Base-by-base conservation (phyloP, 1,140 invertebrate genomes). In the Scaptomyza pallida region DNA sequence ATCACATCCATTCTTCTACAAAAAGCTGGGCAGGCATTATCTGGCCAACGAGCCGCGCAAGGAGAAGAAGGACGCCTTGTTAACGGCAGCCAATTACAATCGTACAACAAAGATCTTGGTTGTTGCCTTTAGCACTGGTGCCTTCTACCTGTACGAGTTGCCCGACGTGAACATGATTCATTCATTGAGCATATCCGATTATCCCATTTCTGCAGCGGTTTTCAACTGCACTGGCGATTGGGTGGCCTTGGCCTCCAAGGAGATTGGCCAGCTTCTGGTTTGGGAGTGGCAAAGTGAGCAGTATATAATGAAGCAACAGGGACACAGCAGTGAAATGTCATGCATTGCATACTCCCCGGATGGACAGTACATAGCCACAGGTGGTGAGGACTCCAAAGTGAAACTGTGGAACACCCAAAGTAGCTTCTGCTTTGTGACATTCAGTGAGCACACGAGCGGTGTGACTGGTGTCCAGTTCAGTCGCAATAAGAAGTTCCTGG, bases 261-360 rank as follows among this genome's bases (percentile, higher is more conserved):
- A 94, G 37, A 92, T 96, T 2, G 98, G 98, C 0, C 98, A 99
- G 90, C 91, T 99, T 15, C 91, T 99, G 10, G 98, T 99, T 5
- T 99, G 98, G 98, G 98, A 99, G 92, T 99, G 98, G 98, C 98
- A 99, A 92, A 99, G 97, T 91, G 97, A 99, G 93, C 97, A 97
- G n/a, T 99, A 98, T 81, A 95, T 98, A 0, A 95, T 99, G 93
- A 99, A 99, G 90, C 98, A 99, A 83, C 98, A 99, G 92, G 97
- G 97, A 0, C 98, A 99, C 85, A 95, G 95, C 47, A 95, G 96
- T 83, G 96, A 96, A 83, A 98, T 98, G 95, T 95, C 94, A 9
- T 96, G 95, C 88, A 92, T 99, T 5, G 93, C 95, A 0, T 99
- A 99, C 92, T 99, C 97, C 0, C 95, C 96, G 0, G 98, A 99